These are phyloP conservation scores for Leucoptera coffeella DNA, from an alignment of 2,888 invertebrate species.

Conservation along the genomic window DNA sequence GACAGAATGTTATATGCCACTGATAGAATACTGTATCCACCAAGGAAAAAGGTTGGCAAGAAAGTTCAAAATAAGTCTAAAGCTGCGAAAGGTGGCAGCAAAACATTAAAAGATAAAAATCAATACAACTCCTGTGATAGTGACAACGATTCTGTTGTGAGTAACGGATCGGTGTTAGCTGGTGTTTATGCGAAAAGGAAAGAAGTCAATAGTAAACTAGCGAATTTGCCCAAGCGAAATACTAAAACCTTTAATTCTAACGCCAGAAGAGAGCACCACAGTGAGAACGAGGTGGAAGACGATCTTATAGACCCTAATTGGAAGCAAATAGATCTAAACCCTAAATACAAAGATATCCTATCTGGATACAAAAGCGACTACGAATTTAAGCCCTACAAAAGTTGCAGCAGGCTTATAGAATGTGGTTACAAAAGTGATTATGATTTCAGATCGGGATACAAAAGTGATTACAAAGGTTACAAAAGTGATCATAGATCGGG, in stretches of 20 bases:
- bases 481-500: slow-evolving; percentile 57
- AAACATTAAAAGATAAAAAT: slow-evolving; percentile 38
- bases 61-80: slow-evolving; percentile 50
- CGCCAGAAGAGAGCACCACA: slow-evolving; percentile 40
- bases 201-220: slow-evolving; percentile 39
- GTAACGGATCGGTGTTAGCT: slow-evolving; percentile 36
- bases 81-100: slow-evolving; percentile 18
- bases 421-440: slow-evolving; percentile 60
- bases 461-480: slow-evolving; percentile 48
- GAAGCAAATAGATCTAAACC: slow-evolving; percentile 59
- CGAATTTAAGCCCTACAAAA: slow-evolving; percentile 45
- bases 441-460: slow-evolving; percentile 46
- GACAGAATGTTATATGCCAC: slow-evolving; percentile 68
- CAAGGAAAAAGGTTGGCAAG: slow-evolving; percentile 66
- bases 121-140: slow-evolving; percentile 37
- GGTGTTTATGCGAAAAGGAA: slow-evolving; percentile 45
- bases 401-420: slow-evolving; percentile 44
- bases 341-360: slow-evolving; percentile 55
- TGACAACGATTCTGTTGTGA: slow-evolving; percentile 26
- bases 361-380: slow-evolving; percentile 58
- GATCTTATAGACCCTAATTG: slow-evolving; percentile 57
- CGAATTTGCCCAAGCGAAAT: slow-evolving; percentile 27
- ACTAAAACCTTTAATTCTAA: slow-evolving; percentile 25
- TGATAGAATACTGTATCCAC: slow-evolving; percentile 72
- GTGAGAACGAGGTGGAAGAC: slow-evolving; percentile 49